Evolutionary conservation across 2,888 invertebrate species (phyloP).

Genomic region (Hedya salicella): DNA sequence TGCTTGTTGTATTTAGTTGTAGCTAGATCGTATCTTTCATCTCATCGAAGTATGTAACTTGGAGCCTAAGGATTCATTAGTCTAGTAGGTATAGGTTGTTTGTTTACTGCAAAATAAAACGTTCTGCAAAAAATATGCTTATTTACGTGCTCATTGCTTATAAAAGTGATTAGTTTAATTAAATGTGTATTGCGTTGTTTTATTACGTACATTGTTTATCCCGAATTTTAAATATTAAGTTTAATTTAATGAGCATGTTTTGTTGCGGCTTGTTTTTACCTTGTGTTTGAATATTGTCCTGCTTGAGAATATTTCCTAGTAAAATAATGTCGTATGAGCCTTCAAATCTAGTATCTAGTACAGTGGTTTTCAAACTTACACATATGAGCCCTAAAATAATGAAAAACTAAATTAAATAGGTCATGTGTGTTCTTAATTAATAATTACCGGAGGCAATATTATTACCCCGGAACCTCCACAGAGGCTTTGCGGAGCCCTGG

Average conservation of each 20-base stretch:
- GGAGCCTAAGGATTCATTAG: neutral
- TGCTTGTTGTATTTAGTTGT: conserved; percentile 1
- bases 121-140: neutral
- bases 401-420: no score
- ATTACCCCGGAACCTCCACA: no score
- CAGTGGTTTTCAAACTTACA: no score
- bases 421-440: no score
- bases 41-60: neutral
- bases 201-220: neutral
- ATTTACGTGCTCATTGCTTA: no score
- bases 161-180: neutral
- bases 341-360: neutral
- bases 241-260: conserved; percentile 15
- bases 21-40: conserved; percentile 1
- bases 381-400: no score
- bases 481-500: no score
- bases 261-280: conserved; percentile 7
- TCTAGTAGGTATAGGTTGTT: neutral
- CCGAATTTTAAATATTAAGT: conserved; percentile 3
- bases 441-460: no score
- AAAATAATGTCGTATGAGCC: neutral
- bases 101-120: neutral
- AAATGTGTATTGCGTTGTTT: neutral
- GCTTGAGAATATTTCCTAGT: neutral
- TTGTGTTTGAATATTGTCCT: conserved; percentile 8